Base-by-base conservation (phyloP, 2,888 invertebrate genomes). In the Agelastica alni region DNA sequence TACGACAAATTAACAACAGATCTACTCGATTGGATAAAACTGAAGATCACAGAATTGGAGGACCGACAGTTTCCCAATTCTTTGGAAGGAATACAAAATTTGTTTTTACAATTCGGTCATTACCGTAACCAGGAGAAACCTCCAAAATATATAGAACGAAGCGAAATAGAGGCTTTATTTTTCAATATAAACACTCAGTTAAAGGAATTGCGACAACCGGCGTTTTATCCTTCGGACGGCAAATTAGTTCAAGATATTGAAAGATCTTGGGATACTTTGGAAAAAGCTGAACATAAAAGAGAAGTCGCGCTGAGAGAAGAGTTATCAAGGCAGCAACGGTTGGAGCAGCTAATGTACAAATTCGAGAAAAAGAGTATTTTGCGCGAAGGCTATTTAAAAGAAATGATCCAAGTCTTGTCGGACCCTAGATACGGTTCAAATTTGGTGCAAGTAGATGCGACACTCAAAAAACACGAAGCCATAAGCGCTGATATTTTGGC, bases 71-170 rank as follows among this genome's bases (percentile, higher is more conserved):
- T 98, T 71, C 96, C 98, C 48, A 99, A 98, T 80, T 89, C 93
- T 0, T 78, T 97, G 53, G 96, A 96, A 75, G 97, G 93, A 43
- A 96, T 98, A 65, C 96, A 97, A 78, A 85, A 89, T 34, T 87
- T 96, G 69, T 78, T 98, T 64, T 78, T 92, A 48, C 83, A 87
- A 30, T 99, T 99, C 79, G 98, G 96, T 70, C 89, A 94, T 73
- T 99, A 98, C 77, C 83, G 97, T 64, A 97, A 96, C 0, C 88
- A 93, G 39, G 98, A 99, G 77, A 99, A 99, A 78, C 98, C 99
- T 5, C 96, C 97, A 59, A 98, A 93, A 75, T 97, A 97, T 78
- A 94, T 90, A 73, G 98, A 99, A 77, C 86, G 96, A 51, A 96
- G 96, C 63, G 97, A 98, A 79, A 92, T 97, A 65, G 96, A 99